Percentiles rank a stretch among this genome's conserved stretches.
phyloP scores from a whole-genome alignment of 2,888 invertebrate genomes.

The Vandiemenella viatica region DNA sequence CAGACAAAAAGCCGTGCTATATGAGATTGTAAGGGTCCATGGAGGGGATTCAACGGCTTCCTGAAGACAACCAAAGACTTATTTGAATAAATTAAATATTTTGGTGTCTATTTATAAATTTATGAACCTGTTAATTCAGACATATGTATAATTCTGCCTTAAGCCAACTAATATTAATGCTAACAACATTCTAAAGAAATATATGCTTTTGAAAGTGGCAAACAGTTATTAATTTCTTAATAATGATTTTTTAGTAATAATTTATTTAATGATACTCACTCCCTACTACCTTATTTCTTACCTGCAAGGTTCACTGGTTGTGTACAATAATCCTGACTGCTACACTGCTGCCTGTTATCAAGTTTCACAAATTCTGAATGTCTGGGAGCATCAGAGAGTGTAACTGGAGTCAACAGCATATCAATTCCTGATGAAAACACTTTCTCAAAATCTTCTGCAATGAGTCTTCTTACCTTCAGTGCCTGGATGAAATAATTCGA shows the following conservation, averaged over 20 bases:
- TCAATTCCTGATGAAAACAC: conserved; percentile 59
- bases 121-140: no score
- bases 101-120: no score
- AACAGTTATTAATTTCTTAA: neutral
- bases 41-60: no score
- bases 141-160: no score
- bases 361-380: conserved; percentile 60
- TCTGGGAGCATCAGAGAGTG: conserved; percentile 68
- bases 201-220: no score
- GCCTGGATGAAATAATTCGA: conserved; percentile 83
- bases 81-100: no score
- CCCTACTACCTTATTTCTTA: conserved; percentile 20
- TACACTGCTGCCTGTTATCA: conserved; percentile 76
- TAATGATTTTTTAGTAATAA: neutral
- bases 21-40: no score
- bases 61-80: no score
- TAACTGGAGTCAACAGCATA: conserved; percentile 81
- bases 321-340: conserved; percentile 84
- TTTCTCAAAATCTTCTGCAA: conserved; percentile 68
- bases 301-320: conserved; percentile 96
- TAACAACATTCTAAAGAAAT: no score
- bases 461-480: conserved; percentile 72
- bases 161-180: no score
- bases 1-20: no score
- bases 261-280: neutral